Evolutionary conservation across 2,113 vertebrate genomes (phyloP), one percentile per base, ranked within the genome.

Genomic region (Indicator indicator): DNA sequence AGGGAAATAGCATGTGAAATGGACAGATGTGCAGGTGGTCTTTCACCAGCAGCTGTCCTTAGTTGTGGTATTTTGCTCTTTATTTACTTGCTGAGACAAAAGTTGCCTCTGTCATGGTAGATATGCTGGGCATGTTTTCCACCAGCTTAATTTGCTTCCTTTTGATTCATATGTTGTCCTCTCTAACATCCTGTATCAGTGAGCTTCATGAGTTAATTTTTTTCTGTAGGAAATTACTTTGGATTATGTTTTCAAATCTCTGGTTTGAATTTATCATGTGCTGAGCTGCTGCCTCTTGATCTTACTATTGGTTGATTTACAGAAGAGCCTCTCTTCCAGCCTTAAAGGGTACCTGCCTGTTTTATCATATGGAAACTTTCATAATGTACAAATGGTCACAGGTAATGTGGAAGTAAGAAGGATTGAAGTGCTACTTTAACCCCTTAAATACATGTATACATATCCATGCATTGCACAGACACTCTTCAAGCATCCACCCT

Each of bases 371-470:
- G 38, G 18, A 46, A 72, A 48, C 13, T 46, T 55, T 0, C 3
- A 9, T 26, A 7, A 32, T 24, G 12, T 50, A 23, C 0, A 0
- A 58, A 38, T 44, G 20, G 32, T 62, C 28, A 23, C n/a, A 59
- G n/a, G 17, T 54, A 70, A 88, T 38, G 84, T 52, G 24, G 9
- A 11, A 81, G 17, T 78, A 30, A 42, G 10, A 32, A 46, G 36
- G 46, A 70, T 74, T 71, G 62, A 20, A 3, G 0, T 83, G 52
- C 50, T 65, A 5, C 48, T 68, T 67, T 7, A 73, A 80, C n/a
- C 32, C 9, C 21, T 50, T 56, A 55, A 44, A 30, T 12, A 15
- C 9, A 8, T 59, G 30, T 8, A 18, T 8, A 26, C 60, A 11
- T 63, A 21, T 11, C 19, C 9, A 14, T 50, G 15, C 4, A 32